Conservation (phyloP, 2,797 vertebrate genomes). For the Thunnus albacares region DNA sequence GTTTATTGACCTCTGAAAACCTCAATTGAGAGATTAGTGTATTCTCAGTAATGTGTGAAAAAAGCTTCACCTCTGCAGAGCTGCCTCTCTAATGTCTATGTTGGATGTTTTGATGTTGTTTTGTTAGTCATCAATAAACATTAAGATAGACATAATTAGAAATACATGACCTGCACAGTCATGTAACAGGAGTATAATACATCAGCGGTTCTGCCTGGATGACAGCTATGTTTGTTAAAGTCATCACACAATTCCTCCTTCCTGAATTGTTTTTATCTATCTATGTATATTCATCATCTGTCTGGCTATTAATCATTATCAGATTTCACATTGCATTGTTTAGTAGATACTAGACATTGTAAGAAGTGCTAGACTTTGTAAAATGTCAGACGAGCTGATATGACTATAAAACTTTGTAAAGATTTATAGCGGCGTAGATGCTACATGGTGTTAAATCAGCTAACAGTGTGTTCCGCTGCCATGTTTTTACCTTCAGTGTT, state of each 20-base stretch:
- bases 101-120: not conserved
- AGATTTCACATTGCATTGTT: not conserved
- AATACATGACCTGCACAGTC: not conserved
- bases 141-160: not conserved
- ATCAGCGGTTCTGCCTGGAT: too few species aligned
- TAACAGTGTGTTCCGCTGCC: not conserved
- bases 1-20: constrained; percentile 27
- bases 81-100: not conserved
- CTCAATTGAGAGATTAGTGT: not conserved
- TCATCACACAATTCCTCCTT: too few species aligned
- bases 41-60: constrained; percentile 34
- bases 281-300: not conserved
- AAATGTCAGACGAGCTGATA: not conserved
- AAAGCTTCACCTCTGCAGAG: constrained; percentile 10
- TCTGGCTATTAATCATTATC: not conserved
- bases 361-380: not conserved
- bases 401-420: not conserved
- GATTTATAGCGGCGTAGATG: not conserved
- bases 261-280: not conserved
- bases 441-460: constrained; percentile 1
- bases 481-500: constrained; percentile 27
- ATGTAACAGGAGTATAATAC: not conserved
- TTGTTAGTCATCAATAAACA: constrained; percentile 1
- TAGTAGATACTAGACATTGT: not conserved
- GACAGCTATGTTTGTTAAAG: too few species aligned